Evolutionary conservation across 2,797 vertebrate genomes (phyloP).

Genomic region (Cygnus olor): DNA sequence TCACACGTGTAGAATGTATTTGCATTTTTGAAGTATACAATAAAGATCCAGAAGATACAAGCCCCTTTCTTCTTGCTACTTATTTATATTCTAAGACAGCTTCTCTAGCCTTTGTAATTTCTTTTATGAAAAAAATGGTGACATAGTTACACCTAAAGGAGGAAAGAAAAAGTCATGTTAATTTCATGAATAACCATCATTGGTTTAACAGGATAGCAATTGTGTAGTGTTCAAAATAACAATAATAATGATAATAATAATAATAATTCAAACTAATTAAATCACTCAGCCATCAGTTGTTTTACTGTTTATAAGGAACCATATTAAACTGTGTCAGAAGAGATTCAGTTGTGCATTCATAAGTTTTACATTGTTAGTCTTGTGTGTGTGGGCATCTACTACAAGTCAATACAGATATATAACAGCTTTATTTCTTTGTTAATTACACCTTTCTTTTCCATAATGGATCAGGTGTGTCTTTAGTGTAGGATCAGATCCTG

Average conservation of each 20-base stretch:
- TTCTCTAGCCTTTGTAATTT: neutral
- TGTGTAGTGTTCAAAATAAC: neutral
- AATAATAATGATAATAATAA: neutral
- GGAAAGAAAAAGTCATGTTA: neutral
- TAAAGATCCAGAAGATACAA: neutral
- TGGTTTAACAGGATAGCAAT: neutral
- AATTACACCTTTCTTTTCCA: neutral
- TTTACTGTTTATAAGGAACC: neutral
- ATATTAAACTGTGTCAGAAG: neutral
- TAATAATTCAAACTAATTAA: neutral
- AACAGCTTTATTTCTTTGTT: neutral
- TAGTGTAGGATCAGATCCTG: neutral
- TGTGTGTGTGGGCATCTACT: neutral
- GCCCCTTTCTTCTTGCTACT: neutral
- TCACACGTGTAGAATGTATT: neutral
- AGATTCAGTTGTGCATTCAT: neutral
- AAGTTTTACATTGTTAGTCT: neutral
- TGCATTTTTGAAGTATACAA: neutral
- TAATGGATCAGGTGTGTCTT: neutral
- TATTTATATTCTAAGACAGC: neutral
- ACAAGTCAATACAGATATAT: neutral
- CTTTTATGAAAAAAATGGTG: neutral
- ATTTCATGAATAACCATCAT: neutral
- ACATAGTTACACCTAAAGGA: neutral
- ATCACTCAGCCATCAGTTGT: neutral